A percentile compares a stretch with the other conserved stretches of the same genome.
These are phyloP conservation scores for Luffia ferchaultella DNA, from an alignment of 2,888 invertebrate species.

Conservation along the genomic window DNA sequence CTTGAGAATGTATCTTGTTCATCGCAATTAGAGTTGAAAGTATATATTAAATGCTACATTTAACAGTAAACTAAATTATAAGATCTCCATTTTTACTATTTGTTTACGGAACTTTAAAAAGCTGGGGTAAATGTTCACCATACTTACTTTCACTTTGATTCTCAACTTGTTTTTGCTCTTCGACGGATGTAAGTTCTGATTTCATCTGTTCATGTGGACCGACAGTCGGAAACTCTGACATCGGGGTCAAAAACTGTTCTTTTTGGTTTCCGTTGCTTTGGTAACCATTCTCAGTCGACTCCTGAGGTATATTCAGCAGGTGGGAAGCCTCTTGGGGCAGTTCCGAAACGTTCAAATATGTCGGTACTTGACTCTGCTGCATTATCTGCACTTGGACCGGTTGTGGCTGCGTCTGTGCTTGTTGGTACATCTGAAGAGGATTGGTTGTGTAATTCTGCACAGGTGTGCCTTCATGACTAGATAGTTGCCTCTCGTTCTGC, in stretches of 20 bases:
- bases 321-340: conserved; percentile 28
- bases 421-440: conserved; percentile 55
- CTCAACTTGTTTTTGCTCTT: conserved; percentile 40
- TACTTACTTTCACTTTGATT: conserved; percentile 38
- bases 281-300: conserved; percentile 32
- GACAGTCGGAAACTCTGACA: conserved; percentile 48
- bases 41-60: no score
- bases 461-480: conserved; percentile 61
- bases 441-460: conserved; percentile 55
- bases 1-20: no score
- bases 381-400: conserved; percentile 10
- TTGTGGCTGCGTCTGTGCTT: conserved; percentile 20
- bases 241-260: conserved; percentile 54
- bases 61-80: no score
- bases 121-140: no score
- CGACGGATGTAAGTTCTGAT: conserved; percentile 48
- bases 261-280: conserved; percentile 33
- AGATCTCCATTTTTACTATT: no score
- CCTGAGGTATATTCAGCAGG: conserved; percentile 33
- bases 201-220: conserved; percentile 25
- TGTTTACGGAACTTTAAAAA: no score
- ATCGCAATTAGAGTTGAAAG: no score
- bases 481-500: conserved; percentile 55
- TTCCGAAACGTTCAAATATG: conserved; percentile 10
- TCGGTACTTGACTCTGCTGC: background rate